Evolutionary conservation across 2,113 vertebrate genomes (phyloP), one percentile per base, ranked within the genome.

Genomic region (Sterrhoptilus dennistouni): DNA sequence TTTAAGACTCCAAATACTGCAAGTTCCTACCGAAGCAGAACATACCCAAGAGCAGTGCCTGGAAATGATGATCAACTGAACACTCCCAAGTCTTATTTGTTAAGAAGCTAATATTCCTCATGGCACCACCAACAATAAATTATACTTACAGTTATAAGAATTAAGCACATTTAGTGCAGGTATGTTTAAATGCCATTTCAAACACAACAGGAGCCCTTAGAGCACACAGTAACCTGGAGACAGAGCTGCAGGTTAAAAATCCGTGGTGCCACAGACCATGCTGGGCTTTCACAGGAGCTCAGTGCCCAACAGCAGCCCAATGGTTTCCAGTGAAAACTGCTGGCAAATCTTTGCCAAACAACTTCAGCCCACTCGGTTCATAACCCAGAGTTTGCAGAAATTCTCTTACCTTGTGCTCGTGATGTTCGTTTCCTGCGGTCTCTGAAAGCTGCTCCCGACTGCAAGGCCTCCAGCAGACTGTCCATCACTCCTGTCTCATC

Each of bases 401-500:
- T 61, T 28, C 44, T 8, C 97, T 97, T 96, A 97, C 98, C 98
- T 80, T 97, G 97, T 21, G 53, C 31, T 56, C 99, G 98, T 6
- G 99, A 99, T 70, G 97, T 98, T 76, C 99, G 98, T 98, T 99
- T 99, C 98, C 99, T 97, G 14, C 99, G 98, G 97, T 99, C 99
- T 52, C 99, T 97, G 98, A 99, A 99, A 6, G 99, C 99, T 33
- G 99, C 99, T 96, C 99, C 99, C 11, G 99, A 99, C 94, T 99
- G 99, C 80, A 99, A 96, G 70, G 99, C 99, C 95, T 99, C 99
- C 95, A 99, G 99, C 96, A 99, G 97, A 71, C 98, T 99, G 97
- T 99, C 99, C 99, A 99, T 99, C 97, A 99, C 99, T 28, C 99
- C 99, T 0, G 99, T 99, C 98, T 99, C 99, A 80, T 99, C 99